Conservation (phyloP, 2,113 vertebrate species). For the Tetrao urogallus region DNA sequence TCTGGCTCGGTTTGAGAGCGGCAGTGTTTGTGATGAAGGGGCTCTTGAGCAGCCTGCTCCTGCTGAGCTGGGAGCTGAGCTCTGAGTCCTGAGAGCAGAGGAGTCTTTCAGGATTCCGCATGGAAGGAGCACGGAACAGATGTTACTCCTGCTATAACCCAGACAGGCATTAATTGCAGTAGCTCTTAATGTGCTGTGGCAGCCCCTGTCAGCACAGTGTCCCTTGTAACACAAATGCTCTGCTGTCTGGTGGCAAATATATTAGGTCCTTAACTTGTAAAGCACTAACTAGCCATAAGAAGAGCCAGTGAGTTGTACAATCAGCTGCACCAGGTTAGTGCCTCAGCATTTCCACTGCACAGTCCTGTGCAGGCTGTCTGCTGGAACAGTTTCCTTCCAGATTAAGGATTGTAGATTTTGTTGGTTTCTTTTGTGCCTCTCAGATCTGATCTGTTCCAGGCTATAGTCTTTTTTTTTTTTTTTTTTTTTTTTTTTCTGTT, state of each 20-base stretch:
- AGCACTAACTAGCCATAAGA: background rate
- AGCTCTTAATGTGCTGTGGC: fast-evolving
- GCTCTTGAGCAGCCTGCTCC: background rate
- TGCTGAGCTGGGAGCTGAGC: background rate
- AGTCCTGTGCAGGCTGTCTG: background rate
- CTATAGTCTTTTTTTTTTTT: background rate
- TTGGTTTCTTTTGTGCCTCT: background rate
- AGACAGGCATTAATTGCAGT: background rate
- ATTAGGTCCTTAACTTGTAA: background rate
- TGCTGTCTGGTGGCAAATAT: background rate
- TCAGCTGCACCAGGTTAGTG: fast-evolving
- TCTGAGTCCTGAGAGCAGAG: background rate
- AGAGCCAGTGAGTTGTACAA: background rate
- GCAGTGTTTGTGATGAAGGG: background rate
- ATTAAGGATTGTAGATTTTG: background rate
- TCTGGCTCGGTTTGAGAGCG: background rate
- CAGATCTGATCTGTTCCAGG: background rate
- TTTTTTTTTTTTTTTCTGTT: background rate
- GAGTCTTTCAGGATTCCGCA: background rate
- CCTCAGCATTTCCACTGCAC: background rate
- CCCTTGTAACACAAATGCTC: background rate
- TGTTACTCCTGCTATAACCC: background rate
- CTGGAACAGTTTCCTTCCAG: background rate
- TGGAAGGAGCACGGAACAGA: background rate
- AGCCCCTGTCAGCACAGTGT: fast-evolving